Base-by-base conservation (phyloP, 2,797 vertebrate species). In the Xenops minutus region DNA sequence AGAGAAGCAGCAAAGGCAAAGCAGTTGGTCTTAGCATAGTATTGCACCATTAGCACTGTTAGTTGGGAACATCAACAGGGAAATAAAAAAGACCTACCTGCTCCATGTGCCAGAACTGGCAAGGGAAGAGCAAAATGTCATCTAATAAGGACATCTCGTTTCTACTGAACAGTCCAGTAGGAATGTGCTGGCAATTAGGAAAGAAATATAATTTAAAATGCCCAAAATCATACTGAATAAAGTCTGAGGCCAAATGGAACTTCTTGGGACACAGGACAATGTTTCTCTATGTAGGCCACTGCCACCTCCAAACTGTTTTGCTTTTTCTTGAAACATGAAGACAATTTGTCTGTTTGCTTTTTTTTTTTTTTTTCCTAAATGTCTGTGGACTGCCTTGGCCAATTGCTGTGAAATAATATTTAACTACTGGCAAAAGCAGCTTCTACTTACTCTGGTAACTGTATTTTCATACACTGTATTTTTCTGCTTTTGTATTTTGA, bases 381-480 rank as follows among this genome's bases (percentile, higher is more conserved):
- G 52, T 69, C 13, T 59, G 54, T 81, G 84, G 49, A 89, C 68
- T 58, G 46, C 17, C 39, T 80, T 72, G 89, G 79, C 64, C 69
- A 71, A 64, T 77, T 56, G 44, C 63, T 79, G 41, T 76, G 73
- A 86, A 81, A 84, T 18, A 82, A 48, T 78, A 80, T 90, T 90
- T 84, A 90, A 67, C 44, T 73, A 59, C 44, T 89, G 85, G 79
- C 85, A 91, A 92, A 92, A 93, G 46, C 29, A 58, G 23, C 15
- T 78, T 80, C 58, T 88, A 58, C 97, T 95, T 92, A 58, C 36
- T 93, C 54, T 93, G 64, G 46, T 90, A 95, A 83, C 44, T 68
- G 37, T 54, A 79, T 90, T 90, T 93, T 87, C 74, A 95, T 59
- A 52, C 16, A 64, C 26, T 46, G 34, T 9, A 39, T 92, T 85